A percentile compares a stretch with the other conserved stretches of the same genome.
Evolutionary conservation across 2,888 invertebrate species (phyloP).

Genomic region (Stenodera caucasica): DNA sequence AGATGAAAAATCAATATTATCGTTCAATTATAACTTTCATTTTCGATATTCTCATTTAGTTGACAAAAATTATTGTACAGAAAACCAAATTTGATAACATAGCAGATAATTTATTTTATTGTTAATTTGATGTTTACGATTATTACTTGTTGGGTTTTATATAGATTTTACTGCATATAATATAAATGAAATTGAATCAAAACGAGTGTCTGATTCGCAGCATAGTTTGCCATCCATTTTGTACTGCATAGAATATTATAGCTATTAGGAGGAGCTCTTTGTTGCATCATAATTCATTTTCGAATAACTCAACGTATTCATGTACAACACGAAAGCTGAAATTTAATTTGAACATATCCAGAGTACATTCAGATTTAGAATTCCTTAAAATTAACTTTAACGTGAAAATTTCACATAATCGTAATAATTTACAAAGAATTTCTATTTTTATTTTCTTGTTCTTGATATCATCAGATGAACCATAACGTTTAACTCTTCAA

Average conservation of each 20-base stretch:
- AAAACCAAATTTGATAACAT: neutral
- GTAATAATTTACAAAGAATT: too few species aligned
- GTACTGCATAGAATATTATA: conserved; percentile 19
- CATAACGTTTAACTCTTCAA: neutral
- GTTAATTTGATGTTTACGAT: conserved; percentile 11
- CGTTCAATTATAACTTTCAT: neutral
- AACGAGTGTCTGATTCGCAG: conserved; percentile 25
- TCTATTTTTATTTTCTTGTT: too few species aligned
- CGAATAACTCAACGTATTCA: neutral
- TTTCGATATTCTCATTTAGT: neutral
- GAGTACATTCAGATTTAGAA: too few species aligned
- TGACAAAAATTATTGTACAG: neutral
- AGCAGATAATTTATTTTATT: neutral
- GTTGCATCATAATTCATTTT: conserved; percentile 2
- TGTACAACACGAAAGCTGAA: too few species aligned
- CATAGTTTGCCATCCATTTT: conserved; percentile 27
- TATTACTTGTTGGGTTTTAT: too few species aligned
- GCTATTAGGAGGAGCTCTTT: conserved; percentile 24
- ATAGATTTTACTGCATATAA: too few species aligned
- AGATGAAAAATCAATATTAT: neutral
- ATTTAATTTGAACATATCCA: too few species aligned
- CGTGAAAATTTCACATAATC: too few species aligned
- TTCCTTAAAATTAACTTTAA: too few species aligned
- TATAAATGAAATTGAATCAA: conserved; percentile 15
- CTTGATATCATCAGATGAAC: too few species aligned